Percentiles rank a stretch among this genome's conserved stretches.
phyloP scores from a whole-genome alignment of 2,113 vertebrate species.

The Pedionomus torquatus region DNA sequence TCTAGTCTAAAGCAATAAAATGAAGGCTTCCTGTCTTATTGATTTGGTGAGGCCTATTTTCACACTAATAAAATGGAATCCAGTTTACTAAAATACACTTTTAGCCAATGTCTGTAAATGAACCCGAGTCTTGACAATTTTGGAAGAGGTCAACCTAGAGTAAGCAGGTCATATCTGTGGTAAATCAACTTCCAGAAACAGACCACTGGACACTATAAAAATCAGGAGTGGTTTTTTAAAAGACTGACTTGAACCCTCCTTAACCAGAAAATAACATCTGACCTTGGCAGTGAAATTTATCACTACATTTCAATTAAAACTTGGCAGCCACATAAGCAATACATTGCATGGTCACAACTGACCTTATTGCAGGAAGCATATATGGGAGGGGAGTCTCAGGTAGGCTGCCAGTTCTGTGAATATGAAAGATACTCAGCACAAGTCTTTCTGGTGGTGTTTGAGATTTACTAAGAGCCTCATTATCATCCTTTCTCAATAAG shows the following conservation, averaged over 20 bases:
- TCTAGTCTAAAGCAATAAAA: conserved; percentile 75
- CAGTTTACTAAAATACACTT: conserved; percentile 80
- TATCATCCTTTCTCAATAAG: conserved; percentile 6
- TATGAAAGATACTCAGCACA: not conserved
- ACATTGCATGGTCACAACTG: conserved; percentile 53
- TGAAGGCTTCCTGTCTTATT: conserved; percentile 77
- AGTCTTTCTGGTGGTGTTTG: not conserved
- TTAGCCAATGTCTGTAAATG: conserved; percentile 62
- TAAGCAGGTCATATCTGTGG: conserved; percentile 71
- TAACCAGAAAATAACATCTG: conserved; percentile 81
- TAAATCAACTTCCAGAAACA: conserved; percentile 81
- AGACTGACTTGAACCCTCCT: conserved; percentile 79
- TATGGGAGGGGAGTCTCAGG: not conserved
- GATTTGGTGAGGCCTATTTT: conserved; percentile 74
- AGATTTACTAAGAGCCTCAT: not conserved
- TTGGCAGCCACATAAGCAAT: conserved; percentile 70
- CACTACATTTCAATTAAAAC: conserved; percentile 89
- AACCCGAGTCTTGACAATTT: conserved; percentile 70
- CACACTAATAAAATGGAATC: conserved; percentile 81
- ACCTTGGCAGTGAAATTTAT: conserved; percentile 83
- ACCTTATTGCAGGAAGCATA: conserved; percentile 70
- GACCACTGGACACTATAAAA: conserved; percentile 84
- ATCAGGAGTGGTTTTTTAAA: conserved; percentile 75
- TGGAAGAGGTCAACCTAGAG: conserved; percentile 68
- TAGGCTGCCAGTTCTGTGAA: not conserved